phyloP scores from a whole-genome alignment of 2,113 vertebrate species.

The Gymnarchus niloticus region DNA sequence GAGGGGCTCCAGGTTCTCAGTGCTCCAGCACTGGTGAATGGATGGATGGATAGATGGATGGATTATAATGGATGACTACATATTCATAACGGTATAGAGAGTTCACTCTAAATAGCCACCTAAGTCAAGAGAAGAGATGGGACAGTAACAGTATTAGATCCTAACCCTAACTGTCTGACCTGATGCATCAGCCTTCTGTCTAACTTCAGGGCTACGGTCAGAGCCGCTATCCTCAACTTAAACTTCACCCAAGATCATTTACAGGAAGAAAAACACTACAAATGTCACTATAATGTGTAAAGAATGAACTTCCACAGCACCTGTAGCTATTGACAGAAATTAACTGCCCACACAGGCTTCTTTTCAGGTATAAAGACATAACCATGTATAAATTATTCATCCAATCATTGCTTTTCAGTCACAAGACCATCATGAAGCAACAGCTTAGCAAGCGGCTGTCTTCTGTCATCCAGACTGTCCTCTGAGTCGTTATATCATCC shows the following conservation, averaged over 20 bases:
- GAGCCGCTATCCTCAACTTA: not conserved
- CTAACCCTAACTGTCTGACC: not conserved
- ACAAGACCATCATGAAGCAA: too few species aligned
- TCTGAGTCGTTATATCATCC: too few species aligned
- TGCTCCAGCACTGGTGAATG: too few species aligned
- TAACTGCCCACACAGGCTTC: too few species aligned
- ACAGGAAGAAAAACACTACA: not conserved
- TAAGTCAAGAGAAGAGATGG: not conserved
- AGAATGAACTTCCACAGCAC: not conserved
- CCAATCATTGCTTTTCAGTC: too few species aligned
- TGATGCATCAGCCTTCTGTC: not conserved
- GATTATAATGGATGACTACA: not conserved
- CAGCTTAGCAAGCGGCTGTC: too few species aligned
- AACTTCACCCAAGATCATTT: not conserved
- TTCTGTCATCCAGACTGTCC: too few species aligned
- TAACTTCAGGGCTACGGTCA: not conserved
- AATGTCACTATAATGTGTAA: not conserved
- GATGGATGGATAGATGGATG: not conserved
- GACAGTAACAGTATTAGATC: not conserved
- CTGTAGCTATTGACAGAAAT: too few species aligned
- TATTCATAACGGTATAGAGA: not conserved
- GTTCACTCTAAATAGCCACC: slow-evolving; percentile 1
- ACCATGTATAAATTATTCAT: too few species aligned
- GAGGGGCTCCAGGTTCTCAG: too few species aligned
- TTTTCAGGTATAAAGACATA: too few species aligned